These are phyloP conservation scores for Bimastos eiseni DNA, from an alignment of 2,888 invertebrate species.

Conservation along the genomic window DNA sequence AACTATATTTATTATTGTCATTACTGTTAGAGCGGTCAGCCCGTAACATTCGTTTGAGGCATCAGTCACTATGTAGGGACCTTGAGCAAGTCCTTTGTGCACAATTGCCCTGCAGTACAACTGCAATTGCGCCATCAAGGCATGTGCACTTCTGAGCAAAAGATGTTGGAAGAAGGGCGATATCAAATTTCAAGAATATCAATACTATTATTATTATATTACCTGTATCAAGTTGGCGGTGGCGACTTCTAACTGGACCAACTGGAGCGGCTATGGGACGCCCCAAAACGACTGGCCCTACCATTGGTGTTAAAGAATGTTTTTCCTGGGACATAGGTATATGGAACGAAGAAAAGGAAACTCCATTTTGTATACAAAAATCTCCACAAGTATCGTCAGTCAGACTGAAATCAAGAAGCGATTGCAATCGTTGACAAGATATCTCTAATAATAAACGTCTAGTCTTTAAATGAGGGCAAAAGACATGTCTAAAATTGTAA, in stretches of 20 bases:
- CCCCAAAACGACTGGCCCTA: background rate
- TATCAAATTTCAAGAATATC: too few relatives aligned
- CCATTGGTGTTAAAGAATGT: background rate
- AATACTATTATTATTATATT: too few relatives aligned
- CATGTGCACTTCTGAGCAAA: too few relatives aligned
- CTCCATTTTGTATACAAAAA: background rate
- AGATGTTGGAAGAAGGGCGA: too few relatives aligned
- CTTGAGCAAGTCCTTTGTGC: too few relatives aligned
- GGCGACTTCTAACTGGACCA: slow-evolving; percentile 3
- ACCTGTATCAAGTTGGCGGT: background rate
- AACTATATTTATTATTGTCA: too few relatives aligned
- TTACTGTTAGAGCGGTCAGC: too few relatives aligned
- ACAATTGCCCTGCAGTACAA: too few relatives aligned
- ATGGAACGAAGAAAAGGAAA: background rate
- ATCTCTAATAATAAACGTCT: background rate
- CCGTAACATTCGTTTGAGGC: too few relatives aligned
- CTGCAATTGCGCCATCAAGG: too few relatives aligned
- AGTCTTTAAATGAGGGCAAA: background rate
- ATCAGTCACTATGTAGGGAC: too few relatives aligned
- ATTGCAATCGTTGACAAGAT: background rate
- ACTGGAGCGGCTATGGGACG: background rate
- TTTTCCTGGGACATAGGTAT: background rate
- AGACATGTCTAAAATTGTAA: background rate
- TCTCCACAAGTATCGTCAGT: background rate
- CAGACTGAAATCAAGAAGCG: background rate